Conservation (phyloP, 2,797 vertebrate species). For the Meriones psammophilus region DNA sequence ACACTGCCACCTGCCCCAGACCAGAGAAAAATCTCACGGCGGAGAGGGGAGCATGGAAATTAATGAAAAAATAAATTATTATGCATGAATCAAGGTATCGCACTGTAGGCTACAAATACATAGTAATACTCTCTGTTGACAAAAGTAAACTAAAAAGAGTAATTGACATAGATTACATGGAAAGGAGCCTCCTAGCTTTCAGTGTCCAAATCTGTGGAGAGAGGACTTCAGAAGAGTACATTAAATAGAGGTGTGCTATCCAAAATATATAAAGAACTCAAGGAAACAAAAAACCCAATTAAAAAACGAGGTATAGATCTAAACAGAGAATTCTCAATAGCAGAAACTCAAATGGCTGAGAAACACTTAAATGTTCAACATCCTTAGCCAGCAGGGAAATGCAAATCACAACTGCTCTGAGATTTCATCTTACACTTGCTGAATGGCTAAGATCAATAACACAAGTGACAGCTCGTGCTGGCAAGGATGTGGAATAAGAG, state of each 20-base stretch:
- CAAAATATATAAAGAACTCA: neutral
- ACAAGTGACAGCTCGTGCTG: neutral
- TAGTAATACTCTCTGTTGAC: neutral
- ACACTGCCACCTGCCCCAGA: neutral
- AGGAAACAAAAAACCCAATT: neutral
- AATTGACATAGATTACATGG: neutral
- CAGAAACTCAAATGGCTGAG: neutral
- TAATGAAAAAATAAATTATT: neutral
- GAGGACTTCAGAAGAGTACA: neutral
- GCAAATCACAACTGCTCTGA: neutral
- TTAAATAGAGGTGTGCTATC: neutral
- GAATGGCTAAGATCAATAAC: neutral
- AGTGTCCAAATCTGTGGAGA: neutral
- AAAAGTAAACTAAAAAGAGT: neutral
- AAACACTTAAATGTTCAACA: neutral
- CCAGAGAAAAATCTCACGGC: conserved; percentile 7
- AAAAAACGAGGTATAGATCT: neutral
- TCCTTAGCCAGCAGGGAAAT: neutral
- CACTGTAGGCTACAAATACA: neutral
- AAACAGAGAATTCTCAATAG: neutral
- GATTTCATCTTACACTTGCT: neutral
- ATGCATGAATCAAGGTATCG: neutral
- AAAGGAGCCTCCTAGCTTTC: neutral
- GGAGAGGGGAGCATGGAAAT: too few species aligned
- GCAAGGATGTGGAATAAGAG: neutral